These are phyloP conservation scores for Aphidoletes aphidimyza DNA, from an alignment of 2,888 invertebrate genomes.

Conservation along the genomic window DNA sequence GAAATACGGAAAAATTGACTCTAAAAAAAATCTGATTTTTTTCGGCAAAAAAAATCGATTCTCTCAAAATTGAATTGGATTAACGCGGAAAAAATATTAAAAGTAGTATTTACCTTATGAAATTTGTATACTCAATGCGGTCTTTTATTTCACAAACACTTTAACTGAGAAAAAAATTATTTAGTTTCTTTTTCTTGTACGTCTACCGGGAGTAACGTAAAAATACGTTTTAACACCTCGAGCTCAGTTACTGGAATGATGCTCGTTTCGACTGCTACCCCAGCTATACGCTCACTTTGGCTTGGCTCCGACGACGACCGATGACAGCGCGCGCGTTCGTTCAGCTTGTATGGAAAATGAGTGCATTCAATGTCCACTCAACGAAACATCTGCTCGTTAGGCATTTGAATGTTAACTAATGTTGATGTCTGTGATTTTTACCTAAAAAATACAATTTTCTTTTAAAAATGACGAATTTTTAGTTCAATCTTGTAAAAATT, in stretches of 20 bases:
- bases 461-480: background rate
- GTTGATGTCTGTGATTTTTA: background rate
- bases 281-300: constrained; percentile 40
- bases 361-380: background rate
- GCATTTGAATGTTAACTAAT: background rate
- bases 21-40: background rate
- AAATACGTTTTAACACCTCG: constrained; percentile 40
- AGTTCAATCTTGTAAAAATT: no score
- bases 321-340: constrained; percentile 41
- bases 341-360: constrained; percentile 47
- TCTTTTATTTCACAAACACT: background rate
- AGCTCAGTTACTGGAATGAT: constrained; percentile 50
- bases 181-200: background rate
- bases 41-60: background rate
- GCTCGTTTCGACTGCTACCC: constrained; percentile 9
- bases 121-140: background rate
- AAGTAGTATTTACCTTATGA: background rate
- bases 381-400: constrained; percentile 31
- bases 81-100: background rate
- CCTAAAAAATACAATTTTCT: background rate
- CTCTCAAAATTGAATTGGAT: background rate
- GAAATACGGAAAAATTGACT: background rate
- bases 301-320: background rate
- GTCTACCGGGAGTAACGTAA: background rate
- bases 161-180: background rate